Percentiles rank a stretch among this genome's conserved stretches.
Conservation (phyloP, 2,113 vertebrate species). For the Oreocharis arfaki region DNA sequence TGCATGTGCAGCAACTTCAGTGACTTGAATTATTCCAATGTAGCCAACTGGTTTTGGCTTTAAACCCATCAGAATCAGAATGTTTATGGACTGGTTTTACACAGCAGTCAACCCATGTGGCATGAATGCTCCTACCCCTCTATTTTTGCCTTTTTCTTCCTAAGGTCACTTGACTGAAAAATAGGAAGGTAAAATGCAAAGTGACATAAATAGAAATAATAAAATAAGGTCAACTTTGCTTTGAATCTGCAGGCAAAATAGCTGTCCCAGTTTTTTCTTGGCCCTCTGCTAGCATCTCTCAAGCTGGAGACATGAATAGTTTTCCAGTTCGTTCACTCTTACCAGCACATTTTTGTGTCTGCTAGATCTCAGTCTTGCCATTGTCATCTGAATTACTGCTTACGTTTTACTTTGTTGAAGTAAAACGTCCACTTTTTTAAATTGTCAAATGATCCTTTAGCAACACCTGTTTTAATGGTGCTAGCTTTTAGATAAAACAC, state of each 20-base stretch:
- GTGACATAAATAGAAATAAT: not conserved
- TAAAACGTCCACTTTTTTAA: not conserved
- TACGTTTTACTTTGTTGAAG: not conserved
- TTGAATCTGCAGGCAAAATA: not conserved
- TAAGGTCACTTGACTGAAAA: not conserved
- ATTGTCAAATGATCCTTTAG: not conserved
- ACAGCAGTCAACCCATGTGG: fast-evolving
- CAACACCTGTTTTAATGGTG: not conserved
- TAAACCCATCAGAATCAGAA: not conserved
- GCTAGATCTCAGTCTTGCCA: not conserved
- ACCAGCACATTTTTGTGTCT: not conserved
- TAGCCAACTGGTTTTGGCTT: not conserved
- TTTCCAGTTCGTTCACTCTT: not conserved
- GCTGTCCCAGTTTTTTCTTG: not conserved
- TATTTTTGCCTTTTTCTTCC: not conserved
- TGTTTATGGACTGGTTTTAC: not conserved
- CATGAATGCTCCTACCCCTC: not conserved
- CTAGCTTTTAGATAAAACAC: not conserved
- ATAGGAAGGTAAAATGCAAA: not conserved
- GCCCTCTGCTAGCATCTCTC: not conserved
- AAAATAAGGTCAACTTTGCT: not conserved
- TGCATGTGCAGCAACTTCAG: not conserved
- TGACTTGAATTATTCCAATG: not conserved
- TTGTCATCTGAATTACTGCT: not conserved
- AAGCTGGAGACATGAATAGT: not conserved